Evolutionary conservation across 2,888 invertebrate species (phyloP), one percentile per base, ranked within the genome.

Genomic region (Fabriciana adippe): DNA sequence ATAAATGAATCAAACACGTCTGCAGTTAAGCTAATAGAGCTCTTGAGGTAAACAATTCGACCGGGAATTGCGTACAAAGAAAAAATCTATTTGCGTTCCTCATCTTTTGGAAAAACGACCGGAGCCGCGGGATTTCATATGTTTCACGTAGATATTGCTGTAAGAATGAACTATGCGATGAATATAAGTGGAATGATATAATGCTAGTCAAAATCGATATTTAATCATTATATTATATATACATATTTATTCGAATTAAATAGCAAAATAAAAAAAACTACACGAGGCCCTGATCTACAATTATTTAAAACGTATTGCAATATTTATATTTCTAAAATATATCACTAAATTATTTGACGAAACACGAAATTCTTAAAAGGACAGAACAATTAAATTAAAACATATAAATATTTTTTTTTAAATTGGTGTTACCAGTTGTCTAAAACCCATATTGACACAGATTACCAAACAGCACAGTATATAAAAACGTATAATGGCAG

Each of bases 1-100:
- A 75, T 68, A 73, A 75, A 74, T 69, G 64, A 73, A 74, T 57
- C 70, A 69, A 67, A 70, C 67, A 71, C 59, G 59, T 70, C 70
- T 67, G 72, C 70, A 72, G 67, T 73, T 70, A 68, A 74, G 68
- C 64, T 67, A 63, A 68, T 60, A 72, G 70, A 68, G 70, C 59
- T 51, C 62, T 69, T 67, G 55, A 68, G 64, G 67, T 69, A 68
- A 55, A 75, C 69, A 74, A 70, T 72, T 73, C 67, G 21, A 63
- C 64, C 55, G 54, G 65, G 71, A 75, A 76, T 75, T 70, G 67
- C 73, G 68, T 69, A 67, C 69, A 69, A 70, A 70, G 68, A 69
- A 73, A 72, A 67, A 47, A 66, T 50, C 35, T 48, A 48, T 18
- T 64, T 31, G 48, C 45, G 6, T 57, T 65, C 57, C 64, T 60